These are phyloP conservation scores for Australoheros facetus DNA, from an alignment of 2,797 vertebrate genomes.

Conservation along the genomic window DNA sequence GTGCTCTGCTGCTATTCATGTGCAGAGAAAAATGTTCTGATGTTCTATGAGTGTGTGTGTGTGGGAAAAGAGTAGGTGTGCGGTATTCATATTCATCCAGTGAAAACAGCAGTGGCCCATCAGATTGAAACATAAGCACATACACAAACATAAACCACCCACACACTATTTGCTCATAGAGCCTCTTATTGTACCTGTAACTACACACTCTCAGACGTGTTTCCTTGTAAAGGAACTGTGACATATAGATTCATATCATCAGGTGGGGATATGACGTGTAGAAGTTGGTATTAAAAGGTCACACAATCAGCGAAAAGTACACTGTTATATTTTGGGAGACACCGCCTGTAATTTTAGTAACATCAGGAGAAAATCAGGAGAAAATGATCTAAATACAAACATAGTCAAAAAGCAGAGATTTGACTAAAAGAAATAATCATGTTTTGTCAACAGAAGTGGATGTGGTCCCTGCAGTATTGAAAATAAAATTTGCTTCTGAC, in stretches of 20 bases:
- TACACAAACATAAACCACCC: conserved; percentile 61
- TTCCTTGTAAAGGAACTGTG: conserved; percentile 26
- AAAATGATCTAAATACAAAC: neutral
- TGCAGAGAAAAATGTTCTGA: conserved; percentile 53
- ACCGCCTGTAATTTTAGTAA: neutral
- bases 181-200: conserved; percentile 21
- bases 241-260: conserved; percentile 23
- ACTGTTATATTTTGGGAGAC: neutral
- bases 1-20: conserved; percentile 46
- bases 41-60: conserved; percentile 54
- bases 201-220: conserved; percentile 13
- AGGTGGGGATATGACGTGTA: neutral
- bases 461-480: neutral
- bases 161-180: conserved; percentile 42
- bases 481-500: neutral
- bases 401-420: no score
- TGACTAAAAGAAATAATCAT: neutral
- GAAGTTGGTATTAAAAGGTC: conserved; percentile 36
- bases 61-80: conserved; percentile 71
- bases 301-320: conserved; percentile 4
- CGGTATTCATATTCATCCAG: conserved; percentile 66
- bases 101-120: conserved; percentile 60
- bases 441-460: neutral
- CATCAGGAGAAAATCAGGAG: neutral
- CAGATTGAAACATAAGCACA: conserved; percentile 53